Evolutionary conservation across 1,140 invertebrate species (phyloP).

Genomic region (Drosophila navojoa): DNA sequence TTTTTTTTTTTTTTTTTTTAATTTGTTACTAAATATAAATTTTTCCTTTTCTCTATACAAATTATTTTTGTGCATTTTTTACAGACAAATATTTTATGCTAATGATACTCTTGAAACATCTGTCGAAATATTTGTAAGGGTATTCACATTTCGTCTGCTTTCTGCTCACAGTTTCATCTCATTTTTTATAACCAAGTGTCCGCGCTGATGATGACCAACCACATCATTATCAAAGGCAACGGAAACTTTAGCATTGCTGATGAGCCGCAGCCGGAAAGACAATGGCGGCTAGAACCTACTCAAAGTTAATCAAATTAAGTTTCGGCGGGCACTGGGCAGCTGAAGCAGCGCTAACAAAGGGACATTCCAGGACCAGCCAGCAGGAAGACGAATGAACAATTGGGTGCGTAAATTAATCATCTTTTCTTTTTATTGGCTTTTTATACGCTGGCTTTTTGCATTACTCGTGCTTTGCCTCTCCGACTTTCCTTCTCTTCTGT

Average conservation of each 20-base stretch:
- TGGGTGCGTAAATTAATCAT: conserved; percentile 74
- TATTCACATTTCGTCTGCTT: neutral
- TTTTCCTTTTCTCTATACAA: too few species aligned
- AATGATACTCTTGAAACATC: too few species aligned
- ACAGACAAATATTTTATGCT: too few species aligned
- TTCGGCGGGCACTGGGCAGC: conserved; percentile 57
- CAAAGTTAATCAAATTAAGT: conserved; percentile 80
- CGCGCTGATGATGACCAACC: conserved; percentile 57
- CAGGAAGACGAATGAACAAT: conserved; percentile 58
- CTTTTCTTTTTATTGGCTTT: conserved; percentile 54
- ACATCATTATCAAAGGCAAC: conserved; percentile 67
- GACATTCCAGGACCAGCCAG: conserved; percentile 10
- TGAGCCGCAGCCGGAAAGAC: conserved; percentile 68
- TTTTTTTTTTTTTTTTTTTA: too few species aligned
- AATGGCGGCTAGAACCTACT: conserved; percentile 59
- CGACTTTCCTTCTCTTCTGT: neutral
- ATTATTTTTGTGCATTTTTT: too few species aligned
- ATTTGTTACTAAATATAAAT: too few species aligned
- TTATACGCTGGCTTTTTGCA: conserved; percentile 25
- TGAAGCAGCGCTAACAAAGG: conserved; percentile 61
- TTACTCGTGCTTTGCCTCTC: conserved; percentile 12
- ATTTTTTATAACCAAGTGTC: conserved; percentile 41
- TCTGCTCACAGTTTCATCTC: conserved; percentile 7
- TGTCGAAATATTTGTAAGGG: neutral
- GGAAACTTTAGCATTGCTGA: conserved; percentile 52